Conservation (phyloP, 2,797 vertebrate genomes). For the Nothura maculosa region DNA sequence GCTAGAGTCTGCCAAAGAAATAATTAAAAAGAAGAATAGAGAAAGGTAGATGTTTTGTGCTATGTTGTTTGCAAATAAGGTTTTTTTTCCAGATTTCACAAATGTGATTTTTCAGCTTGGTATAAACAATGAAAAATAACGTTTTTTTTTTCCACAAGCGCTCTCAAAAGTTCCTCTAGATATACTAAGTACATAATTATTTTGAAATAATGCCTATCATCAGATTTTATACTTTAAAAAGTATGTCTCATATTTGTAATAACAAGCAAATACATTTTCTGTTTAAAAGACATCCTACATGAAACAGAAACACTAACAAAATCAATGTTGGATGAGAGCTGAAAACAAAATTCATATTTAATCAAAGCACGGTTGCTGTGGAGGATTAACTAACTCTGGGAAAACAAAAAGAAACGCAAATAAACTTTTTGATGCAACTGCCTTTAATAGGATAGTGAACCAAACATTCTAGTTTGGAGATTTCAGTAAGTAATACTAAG, state of each 20-base stretch:
- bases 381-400: not conserved
- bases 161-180: not conserved
- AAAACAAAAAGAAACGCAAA: not conserved
- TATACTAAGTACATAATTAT: slow-evolving; percentile 23
- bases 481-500: not conserved
- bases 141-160: not conserved
- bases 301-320: not conserved
- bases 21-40: not conserved
- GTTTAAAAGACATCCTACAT: not conserved
- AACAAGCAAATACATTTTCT: not conserved
- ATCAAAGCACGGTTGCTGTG: not conserved
- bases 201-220: not conserved
- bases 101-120: not conserved
- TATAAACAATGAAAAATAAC: slow-evolving; percentile 29
- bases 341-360: slow-evolving; percentile 24
- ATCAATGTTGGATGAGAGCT: not conserved
- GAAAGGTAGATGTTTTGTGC: not conserved
- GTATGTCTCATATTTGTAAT: not conserved
- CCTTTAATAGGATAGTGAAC: not conserved
- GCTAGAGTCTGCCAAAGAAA: slow-evolving; percentile 24
- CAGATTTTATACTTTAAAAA: not conserved
- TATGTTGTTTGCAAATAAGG: slow-evolving; percentile 53
- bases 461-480: not conserved
- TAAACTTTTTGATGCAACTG: not conserved
- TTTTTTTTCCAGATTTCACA: slow-evolving; percentile 4